phyloP scores from a whole-genome alignment of 2,113 vertebrate species.

The Reinhardtius hippoglossoides region DNA sequence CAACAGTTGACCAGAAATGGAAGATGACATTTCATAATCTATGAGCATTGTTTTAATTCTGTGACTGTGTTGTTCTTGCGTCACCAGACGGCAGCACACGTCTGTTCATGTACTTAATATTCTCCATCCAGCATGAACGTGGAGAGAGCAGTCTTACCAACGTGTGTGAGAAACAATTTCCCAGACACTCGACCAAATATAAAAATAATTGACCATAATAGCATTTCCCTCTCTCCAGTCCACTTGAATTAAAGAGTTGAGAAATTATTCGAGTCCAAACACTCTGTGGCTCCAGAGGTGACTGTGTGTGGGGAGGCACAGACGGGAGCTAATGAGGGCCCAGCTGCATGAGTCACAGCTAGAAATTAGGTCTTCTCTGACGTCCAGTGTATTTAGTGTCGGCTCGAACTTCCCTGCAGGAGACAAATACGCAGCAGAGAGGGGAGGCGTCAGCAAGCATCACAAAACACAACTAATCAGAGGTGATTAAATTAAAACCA shows the following conservation, averaged over 20 bases:
- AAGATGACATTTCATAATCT: background rate
- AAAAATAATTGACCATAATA: conserved; percentile 8
- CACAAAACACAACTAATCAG: conserved; percentile 6
- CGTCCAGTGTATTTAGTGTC: conserved; percentile 94
- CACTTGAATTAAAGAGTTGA: conserved; percentile 36
- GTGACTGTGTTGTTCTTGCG: background rate
- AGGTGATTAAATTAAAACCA: conserved; percentile 3
- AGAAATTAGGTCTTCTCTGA: conserved; percentile 89
- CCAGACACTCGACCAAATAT: conserved; percentile 27
- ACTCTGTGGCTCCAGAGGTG: conserved; percentile 25
- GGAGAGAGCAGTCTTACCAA: conserved; percentile 3
- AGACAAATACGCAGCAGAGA: background rate
- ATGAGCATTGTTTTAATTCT: conserved; percentile 16
- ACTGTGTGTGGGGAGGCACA: background rate
- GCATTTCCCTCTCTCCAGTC: conserved; percentile 32
- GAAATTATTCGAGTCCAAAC: conserved; percentile 22
- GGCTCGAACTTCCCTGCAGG: conserved; percentile 88
- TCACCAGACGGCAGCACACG: background rate
- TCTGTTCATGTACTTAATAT: background rate
- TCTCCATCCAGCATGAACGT: conserved; percentile 9
- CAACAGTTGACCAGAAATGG: background rate
- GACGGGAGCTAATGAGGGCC: conserved; percentile 30
- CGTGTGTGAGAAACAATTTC: conserved; percentile 3
- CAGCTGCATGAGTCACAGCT: conserved; percentile 54
- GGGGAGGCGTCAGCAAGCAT: background rate